Base-by-base conservation (phyloP, 2,888 invertebrate genomes). In the Tuberolachnus salignus region DNA sequence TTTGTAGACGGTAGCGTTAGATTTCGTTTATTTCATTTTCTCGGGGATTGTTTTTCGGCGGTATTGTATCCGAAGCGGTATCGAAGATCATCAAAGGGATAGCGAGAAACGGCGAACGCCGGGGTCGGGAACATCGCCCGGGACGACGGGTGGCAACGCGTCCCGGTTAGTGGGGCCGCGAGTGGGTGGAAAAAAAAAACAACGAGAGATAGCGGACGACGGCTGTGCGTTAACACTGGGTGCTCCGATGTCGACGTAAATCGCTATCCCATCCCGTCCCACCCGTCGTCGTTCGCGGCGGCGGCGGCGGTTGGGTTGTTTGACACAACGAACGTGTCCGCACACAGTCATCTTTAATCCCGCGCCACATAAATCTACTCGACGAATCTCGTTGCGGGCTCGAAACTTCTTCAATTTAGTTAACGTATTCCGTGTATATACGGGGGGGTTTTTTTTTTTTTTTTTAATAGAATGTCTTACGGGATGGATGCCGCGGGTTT, bases 261-360 rank as follows among this genome's bases (percentile, higher is more conserved):
- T 67, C 34, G 51, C 34, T 19, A 34, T 67, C n/a, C 26, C 8
- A 13, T n/a, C n/a, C n/a, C n/a, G n/a, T n/a, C n/a, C 19, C 21
- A 21, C 51, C 13, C 1, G 6, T 14, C 13, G n/a, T 51, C n/a
- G n/a, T n/a, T n/a, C n/a, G 3, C 23, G 34, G n/a, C 6, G 34
- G 3, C 34, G 34, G 34, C 8, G 8, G 1, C 0, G 0, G 11
- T 13, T 19, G 26, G n/a, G n/a, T 34, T n/a, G 2, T 51, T 11
- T 34, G 26, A 49, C n/a, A 51, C 51, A 19, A 34, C 67, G 13
- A 66, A 51, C 34, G n/a, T 34, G 16, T 66, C 16, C 19, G n/a
- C 63, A 19, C n/a, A 26, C 11, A 67, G 51, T 53, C 46, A 19
- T 53, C 67, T 67, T 64, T 67, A 67, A 67, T 67, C 67, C 34